Percentiles rank a stretch among this genome's conserved stretches.
phyloP scores from a whole-genome alignment of 2,888 invertebrate genomes.

The Nezara viridula region DNA sequence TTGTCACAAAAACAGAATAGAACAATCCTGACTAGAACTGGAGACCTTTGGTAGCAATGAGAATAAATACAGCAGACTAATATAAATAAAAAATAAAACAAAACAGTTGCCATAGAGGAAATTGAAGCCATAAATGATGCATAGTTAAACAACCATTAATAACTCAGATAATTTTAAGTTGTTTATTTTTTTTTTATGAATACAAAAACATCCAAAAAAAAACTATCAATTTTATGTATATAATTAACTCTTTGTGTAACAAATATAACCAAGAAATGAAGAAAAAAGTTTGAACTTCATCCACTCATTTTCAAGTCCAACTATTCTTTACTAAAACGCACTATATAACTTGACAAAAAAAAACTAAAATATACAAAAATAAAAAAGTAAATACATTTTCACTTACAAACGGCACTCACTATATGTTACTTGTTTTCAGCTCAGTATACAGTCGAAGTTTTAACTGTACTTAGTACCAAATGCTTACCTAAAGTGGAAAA shows the following conservation, averaged over 20 bases:
- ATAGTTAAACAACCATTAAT: not conserved
- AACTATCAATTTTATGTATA: not conserved
- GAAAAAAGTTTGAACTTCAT: not conserved
- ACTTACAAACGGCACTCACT: conserved; percentile 30
- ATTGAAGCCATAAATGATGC: not conserved
- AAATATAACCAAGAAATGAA: not conserved
- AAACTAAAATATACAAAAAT: not conserved
- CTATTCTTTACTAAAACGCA: not conserved
- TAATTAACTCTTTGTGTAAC: not conserved
- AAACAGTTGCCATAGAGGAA: not conserved
- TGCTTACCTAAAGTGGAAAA: conserved; percentile 40
- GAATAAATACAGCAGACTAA: too few species aligned
- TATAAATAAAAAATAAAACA: not conserved
- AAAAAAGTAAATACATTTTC: conserved; percentile 13
- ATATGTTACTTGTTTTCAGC: conserved; percentile 20
- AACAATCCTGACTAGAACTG: too few species aligned
- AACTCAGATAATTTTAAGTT: not conserved
- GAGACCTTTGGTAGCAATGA: too few species aligned
- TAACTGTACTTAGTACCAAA: conserved; percentile 25
- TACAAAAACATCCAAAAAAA: not conserved
- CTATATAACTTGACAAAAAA: not conserved
- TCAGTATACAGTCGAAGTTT: not conserved
- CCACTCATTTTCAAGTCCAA: not conserved
- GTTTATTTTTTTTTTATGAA: not conserved
- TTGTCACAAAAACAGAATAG: too few species aligned